phyloP scores from a whole-genome alignment of 1,140 invertebrate species.

The Hycleus cichorii region DNA sequence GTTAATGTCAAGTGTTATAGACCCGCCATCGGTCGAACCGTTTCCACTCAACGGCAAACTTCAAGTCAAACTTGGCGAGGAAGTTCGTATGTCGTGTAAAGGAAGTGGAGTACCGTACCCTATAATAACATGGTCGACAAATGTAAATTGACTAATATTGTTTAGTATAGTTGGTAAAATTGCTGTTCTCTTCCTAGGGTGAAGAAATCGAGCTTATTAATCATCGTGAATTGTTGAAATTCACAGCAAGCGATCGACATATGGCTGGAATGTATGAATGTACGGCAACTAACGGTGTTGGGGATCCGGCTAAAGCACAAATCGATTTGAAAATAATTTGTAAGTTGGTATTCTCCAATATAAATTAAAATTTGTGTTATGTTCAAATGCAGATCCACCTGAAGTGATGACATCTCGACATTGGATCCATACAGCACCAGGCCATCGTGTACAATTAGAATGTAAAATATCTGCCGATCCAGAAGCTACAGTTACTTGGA shows the following conservation, averaged over 20 bases:
- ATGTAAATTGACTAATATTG: constrained; percentile 43
- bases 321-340: constrained; percentile 54
- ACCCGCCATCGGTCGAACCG: constrained; percentile 56
- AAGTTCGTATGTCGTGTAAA: constrained; percentile 61
- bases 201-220: constrained; percentile 54
- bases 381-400: constrained; percentile 55
- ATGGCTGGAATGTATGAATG: constrained; percentile 66
- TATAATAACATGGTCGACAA: constrained; percentile 59
- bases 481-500: constrained; percentile 54
- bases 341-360: constrained; percentile 30
- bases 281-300: constrained; percentile 62
- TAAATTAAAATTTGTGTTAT: not conserved
- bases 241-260: constrained; percentile 56
- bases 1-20: constrained; percentile 39
- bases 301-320: constrained; percentile 55
- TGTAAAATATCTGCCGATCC: constrained; percentile 63
- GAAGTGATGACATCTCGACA: constrained; percentile 52
- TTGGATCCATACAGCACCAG: constrained; percentile 65
- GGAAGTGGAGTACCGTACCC: constrained; percentile 59
- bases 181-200: constrained; percentile 42
- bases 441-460: constrained; percentile 57
- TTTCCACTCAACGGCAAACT: constrained; percentile 59
- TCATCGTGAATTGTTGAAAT: constrained; percentile 53
- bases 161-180: not conserved
- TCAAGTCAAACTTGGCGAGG: constrained; percentile 62